phyloP scores from a whole-genome alignment of 2,888 invertebrate genomes.

The Branchipolynoe longqiensis region DNA sequence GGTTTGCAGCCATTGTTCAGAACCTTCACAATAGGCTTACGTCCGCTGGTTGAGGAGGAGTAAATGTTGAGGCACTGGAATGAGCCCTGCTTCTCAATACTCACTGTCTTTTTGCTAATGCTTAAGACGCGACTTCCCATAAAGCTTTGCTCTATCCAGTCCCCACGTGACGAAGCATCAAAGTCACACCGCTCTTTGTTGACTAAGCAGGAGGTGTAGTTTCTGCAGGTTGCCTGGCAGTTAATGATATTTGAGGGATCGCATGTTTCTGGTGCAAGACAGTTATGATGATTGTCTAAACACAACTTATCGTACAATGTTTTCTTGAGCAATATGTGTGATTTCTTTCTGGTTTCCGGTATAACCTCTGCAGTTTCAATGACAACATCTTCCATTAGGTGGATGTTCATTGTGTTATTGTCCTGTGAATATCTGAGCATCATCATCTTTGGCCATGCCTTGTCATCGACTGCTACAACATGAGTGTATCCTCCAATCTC shows the following conservation, averaged over 20 bases:
- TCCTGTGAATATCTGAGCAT: not conserved
- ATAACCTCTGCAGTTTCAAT: not conserved
- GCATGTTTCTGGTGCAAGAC: conserved; percentile 19
- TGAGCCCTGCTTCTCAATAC: not conserved
- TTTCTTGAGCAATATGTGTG: not conserved
- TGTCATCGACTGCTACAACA: not conserved
- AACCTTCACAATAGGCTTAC: conserved; percentile 19
- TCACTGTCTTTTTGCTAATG: not conserved
- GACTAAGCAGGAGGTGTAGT: conserved; percentile 6
- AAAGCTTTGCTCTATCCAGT: not conserved
- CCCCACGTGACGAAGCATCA: not conserved
- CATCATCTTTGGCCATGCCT: not conserved
- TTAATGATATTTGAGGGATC: not conserved
- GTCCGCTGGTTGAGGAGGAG: conserved; percentile 8
- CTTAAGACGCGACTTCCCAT: not conserved
- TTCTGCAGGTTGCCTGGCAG: conserved; percentile 34
- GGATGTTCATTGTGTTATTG: not conserved
- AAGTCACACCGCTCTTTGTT: not conserved
- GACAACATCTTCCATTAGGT: not conserved
- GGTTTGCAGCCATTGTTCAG: conserved; percentile 41
- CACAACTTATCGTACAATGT: not conserved
- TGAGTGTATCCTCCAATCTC: conserved; percentile 9
- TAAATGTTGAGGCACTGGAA: conserved; percentile 14
- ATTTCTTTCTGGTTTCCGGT: not conserved
- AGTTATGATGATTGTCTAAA: conserved; percentile 2